These are phyloP conservation scores for Lochmaea crataegi DNA, from an alignment of 2,888 invertebrate genomes.

Conservation along the genomic window DNA sequence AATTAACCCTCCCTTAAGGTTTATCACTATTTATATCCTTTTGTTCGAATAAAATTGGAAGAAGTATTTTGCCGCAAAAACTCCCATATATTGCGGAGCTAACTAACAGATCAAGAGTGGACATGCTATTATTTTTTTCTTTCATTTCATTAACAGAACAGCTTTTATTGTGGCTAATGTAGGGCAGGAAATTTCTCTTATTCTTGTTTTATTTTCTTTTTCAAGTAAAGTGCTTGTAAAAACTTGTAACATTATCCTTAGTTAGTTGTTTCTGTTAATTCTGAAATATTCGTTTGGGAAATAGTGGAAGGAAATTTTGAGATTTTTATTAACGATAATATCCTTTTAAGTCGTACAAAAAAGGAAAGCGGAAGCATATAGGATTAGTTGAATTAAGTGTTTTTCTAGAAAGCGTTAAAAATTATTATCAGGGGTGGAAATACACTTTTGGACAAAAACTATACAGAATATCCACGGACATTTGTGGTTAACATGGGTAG, in stretches of 20 bases:
- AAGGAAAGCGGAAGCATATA: too few species aligned
- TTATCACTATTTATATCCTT: slow-evolving; percentile 12
- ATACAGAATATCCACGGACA: too few species aligned
- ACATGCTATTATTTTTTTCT: background rate
- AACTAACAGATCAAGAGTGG: background rate
- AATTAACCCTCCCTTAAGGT: slow-evolving; percentile 10
- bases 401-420: too few species aligned
- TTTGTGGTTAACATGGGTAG: too few species aligned
- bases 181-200: background rate
- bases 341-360: background rate
- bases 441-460: too few species aligned
- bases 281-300: background rate
- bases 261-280: background rate
- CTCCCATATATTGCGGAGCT: slow-evolving; percentile 31
- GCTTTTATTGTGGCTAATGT: background rate
- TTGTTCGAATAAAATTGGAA: slow-evolving; percentile 23
- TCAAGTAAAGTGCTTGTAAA: background rate
- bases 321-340: background rate
- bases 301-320: background rate
- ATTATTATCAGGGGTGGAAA: too few species aligned
- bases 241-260: background rate
- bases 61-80: slow-evolving; percentile 29
- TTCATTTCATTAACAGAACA: slow-evolving; percentile 1
- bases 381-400: too few species aligned
- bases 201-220: background rate